phyloP scores from a whole-genome alignment of 2,888 invertebrate genomes.

The Lasiommata megera region DNA sequence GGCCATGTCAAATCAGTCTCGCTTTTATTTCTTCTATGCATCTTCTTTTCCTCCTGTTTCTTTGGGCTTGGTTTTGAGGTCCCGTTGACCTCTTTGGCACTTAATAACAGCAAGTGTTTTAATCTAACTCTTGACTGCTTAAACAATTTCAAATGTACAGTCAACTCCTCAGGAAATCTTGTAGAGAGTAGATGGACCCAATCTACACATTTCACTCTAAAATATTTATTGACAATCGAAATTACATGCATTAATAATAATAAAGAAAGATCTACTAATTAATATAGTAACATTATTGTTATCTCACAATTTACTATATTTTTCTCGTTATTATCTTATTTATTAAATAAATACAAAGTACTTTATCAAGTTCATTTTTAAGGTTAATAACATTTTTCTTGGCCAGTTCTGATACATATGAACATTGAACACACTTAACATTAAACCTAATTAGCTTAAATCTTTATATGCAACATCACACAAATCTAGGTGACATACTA shows the following conservation, averaged over 20 bases:
- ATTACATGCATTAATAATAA: constrained; percentile 2
- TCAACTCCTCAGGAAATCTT: constrained; percentile 93
- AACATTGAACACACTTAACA: no score
- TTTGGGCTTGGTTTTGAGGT: constrained; percentile 64
- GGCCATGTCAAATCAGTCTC: constrained; percentile 87
- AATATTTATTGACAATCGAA: constrained; percentile 30
- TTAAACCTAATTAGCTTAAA: no score
- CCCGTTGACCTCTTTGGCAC: constrained; percentile 68
- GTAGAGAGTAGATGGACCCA: constrained; percentile 95
- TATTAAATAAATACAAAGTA: constrained; percentile 10
- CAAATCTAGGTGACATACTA: no score
- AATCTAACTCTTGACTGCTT: constrained; percentile 86
- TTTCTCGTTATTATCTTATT: background rate
- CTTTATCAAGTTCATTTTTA: constrained; percentile 5
- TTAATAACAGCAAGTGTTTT: constrained; percentile 68
- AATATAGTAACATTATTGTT: background rate
- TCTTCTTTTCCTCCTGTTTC: constrained; percentile 71
- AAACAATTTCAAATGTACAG: constrained; percentile 92
- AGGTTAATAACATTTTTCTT: constrained; percentile 15
- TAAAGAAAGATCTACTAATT: background rate
- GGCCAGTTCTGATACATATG: no score
- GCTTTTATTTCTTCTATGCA: constrained; percentile 86
- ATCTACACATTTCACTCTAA: constrained; percentile 89
- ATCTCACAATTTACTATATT: background rate
- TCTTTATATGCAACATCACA: no score